Percentiles rank a stretch among this genome's conserved stretches.
Evolutionary conservation across 2,888 invertebrate genomes (phyloP).

Genomic region (Conus canariensis): DNA sequence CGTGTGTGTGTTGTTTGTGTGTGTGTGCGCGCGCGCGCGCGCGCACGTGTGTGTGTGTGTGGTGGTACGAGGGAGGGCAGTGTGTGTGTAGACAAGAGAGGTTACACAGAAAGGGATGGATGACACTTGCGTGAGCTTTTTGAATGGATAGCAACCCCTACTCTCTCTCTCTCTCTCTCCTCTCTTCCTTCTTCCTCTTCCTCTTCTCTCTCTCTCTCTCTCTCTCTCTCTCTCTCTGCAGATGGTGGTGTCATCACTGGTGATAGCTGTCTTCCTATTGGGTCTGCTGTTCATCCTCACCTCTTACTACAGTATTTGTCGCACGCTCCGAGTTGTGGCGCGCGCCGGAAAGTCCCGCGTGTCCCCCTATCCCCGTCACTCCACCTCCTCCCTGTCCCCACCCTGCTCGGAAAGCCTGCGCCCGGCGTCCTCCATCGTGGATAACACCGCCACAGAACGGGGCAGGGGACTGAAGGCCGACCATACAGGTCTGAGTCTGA

Average conservation of each 20-base stretch:
- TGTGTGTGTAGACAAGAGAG: neutral
- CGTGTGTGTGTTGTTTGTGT: too few relatives aligned
- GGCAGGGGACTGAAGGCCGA: too few relatives aligned
- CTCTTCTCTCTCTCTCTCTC: too few relatives aligned
- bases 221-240: slow-evolving; percentile 41
- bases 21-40: too few relatives aligned
- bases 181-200: neutral
- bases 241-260: slow-evolving; percentile 57
- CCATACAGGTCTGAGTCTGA: too few relatives aligned
- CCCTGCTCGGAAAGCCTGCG: neutral
- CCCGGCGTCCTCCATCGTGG: too few relatives aligned
- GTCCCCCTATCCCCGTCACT: slow-evolving; percentile 52
- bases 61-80: neutral
- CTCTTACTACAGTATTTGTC: slow-evolving; percentile 70
- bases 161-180: neutral
- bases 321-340: slow-evolving; percentile 59
- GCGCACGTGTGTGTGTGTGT: too few relatives aligned
- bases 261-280: slow-evolving; percentile 58
- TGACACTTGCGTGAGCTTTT: neutral
- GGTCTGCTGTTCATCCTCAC: slow-evolving; percentile 47
- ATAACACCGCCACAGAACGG: neutral
- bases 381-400: slow-evolving; percentile 1
- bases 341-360: slow-evolving; percentile 58
- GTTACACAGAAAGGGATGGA: too few relatives aligned
- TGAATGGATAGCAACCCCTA: too few relatives aligned